Base-by-base conservation (phyloP, 1,140 invertebrate species). In the Drosophila sturtevanti region DNA sequence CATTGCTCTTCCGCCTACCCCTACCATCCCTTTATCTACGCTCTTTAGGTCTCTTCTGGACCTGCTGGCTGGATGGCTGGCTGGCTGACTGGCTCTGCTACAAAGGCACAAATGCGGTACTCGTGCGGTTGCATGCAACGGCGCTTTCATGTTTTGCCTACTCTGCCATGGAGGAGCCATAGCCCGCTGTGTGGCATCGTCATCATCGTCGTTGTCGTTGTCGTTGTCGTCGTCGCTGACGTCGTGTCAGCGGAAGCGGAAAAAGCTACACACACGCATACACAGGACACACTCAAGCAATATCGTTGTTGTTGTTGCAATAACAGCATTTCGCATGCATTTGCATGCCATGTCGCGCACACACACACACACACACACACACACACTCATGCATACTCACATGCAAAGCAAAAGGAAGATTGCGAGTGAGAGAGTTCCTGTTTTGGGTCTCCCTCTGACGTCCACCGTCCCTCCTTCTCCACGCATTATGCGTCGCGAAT, bases 181-280 rank as follows among this genome's bases (percentile, higher is more conserved):
- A 51, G 60, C 37, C 60, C 74, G 77, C 65, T 79, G 74, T 73
- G 69, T 70, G 41, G 60, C 52, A 55, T 37, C 11, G 58, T 60
- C 37, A 48, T 62, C 38, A 24, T 44, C 37, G 48, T 11, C 44
- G 7, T 52, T 14, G 55, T 37, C 54, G 62, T 52, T 51, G 72
- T 68, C 62, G 72, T 48, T 67, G 74, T 72, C 78, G 41, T 44
- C 16, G 41, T 48, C 16, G 41, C 27, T 31, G 27, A 21, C 41
- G 72, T 81, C 86, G 85, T 90, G 86, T 86, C 86, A 89, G 71
- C 86, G 86, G 86, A 89, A 90, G 81, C 79, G 86, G 86, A 90
- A 90, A 74, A 87, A 77, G 79, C 79, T 77, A 86, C 81, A 76
- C 76, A 89, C 85, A 81, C 62, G 58, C 54, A 75, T 27, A 61